Base-by-base conservation (phyloP, 23 tunicate species). In the Styela clava region DNA sequence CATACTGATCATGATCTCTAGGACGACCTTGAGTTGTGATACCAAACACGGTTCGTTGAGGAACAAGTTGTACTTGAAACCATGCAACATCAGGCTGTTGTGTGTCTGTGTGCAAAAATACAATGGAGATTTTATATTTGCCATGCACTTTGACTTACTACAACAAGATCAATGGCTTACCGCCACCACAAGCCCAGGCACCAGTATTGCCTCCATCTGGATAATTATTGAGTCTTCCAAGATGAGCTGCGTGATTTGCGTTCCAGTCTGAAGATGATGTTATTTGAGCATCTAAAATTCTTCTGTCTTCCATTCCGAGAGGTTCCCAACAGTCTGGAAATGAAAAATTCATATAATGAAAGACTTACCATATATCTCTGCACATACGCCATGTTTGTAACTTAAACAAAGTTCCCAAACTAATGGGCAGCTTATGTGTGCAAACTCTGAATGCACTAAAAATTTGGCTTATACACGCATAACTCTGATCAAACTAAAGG, bases 11-110 rank as follows among this genome's bases (percentile, higher is more conserved):
- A 33, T 22, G 62, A 61, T 87, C 94, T 26, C 35, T 70, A 7
- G 98, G 98, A 23, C 98, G 56, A 7, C 98, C 98, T 67, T 93
- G 98, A 2, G 98, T 93, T 24, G 91, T 84, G 20, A 93, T 79
- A 21, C 83, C 98, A 20, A 86, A 44, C 33, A 93, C 89, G 21
- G 89, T 88, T n/a, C 87, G 79, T 56, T 61, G 34, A 12, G 83
- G 83, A 7, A 69, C 37, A 67, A 93, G 44, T 16, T 78, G 83
- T 18, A 93, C 85, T 77, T 87, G 93, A 32, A 93, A 72, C 87
- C 87, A 93, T 24, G 29, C 70, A n/a, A 71, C 37, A 0, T 86
- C 97, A 31, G 82, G 82, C 5, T 78, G 44, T 21, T 44, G 56
- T 7, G 7, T 12, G 56, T 44, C 56, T 44, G 56, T n/a, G 12